phyloP scores from a whole-genome alignment of 2,888 invertebrate genomes.

The Heliconius ismenius region DNA sequence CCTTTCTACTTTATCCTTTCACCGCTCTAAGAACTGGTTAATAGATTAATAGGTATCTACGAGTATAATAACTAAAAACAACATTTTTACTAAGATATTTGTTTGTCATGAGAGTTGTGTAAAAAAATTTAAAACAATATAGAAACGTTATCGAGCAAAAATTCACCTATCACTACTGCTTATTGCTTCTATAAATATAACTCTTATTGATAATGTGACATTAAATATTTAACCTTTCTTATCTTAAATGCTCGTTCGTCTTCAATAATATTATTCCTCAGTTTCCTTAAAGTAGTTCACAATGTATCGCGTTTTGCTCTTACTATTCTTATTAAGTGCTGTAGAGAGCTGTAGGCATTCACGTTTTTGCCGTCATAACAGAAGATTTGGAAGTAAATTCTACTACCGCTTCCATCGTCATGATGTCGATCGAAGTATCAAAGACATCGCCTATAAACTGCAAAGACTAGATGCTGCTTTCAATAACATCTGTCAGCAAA shows the following conservation, averaged over 20 bases:
- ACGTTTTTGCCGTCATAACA: background rate
- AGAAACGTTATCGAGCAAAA: background rate
- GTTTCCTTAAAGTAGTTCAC: background rate
- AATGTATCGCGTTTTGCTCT: constrained; percentile 10
- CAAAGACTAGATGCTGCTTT: constrained; percentile 3
- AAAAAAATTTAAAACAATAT: background rate
- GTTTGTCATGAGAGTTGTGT: background rate
- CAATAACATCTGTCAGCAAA: constrained; percentile 18
- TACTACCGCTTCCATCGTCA: background rate
- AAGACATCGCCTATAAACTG: background rate
- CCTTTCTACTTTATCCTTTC: background rate
- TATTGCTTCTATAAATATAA: background rate
- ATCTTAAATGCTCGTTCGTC: background rate
- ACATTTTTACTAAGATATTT: background rate
- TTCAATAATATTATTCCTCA: background rate
- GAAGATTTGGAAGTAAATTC: background rate
- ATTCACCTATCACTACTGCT: background rate
- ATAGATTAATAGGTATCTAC: background rate
- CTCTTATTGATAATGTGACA: background rate
- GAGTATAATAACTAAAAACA: background rate
- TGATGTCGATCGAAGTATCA: background rate
- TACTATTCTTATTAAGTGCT: constrained; percentile 1
- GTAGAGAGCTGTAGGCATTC: background rate
- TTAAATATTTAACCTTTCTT: background rate
- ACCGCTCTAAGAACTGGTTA: background rate